Evolutionary conservation across 2,797 vertebrate species (phyloP).

Genomic region (Megalops cyprinoides): DNA sequence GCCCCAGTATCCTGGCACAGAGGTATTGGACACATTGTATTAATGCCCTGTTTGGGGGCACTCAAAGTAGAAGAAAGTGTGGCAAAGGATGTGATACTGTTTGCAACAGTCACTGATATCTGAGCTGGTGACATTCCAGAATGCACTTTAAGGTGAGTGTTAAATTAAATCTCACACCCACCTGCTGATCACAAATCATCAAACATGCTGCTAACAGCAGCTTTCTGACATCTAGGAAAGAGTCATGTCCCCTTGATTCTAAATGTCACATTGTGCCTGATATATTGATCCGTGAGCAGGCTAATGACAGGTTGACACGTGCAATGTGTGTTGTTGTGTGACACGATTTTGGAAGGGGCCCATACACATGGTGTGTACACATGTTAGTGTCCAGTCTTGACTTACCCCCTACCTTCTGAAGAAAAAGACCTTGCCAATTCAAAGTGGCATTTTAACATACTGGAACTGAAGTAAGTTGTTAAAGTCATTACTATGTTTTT

Average conservation of each 20-base stretch:
- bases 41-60: not conserved
- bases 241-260: not conserved
- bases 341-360: not conserved
- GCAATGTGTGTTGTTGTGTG: not conserved
- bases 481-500: not conserved
- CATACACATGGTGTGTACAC: no score
- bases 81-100: constrained; percentile 30
- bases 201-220: not conserved
- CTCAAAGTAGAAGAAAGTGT: not conserved
- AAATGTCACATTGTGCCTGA: constrained; percentile 3
- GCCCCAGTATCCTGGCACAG: not conserved
- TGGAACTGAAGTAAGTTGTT: not conserved
- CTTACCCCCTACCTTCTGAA: no score
- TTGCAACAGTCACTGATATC: constrained; percentile 45
- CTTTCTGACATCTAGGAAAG: not conserved
- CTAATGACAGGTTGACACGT: not conserved
- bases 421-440: not conserved
- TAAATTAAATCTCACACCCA: not conserved
- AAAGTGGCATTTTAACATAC: not conserved
- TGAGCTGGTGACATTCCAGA: constrained; percentile 16
- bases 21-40: not conserved
- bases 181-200: constrained; percentile 15
- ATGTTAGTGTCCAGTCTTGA: no score
- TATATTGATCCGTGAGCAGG: not conserved
- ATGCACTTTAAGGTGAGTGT: not conserved